Evolutionary conservation across 2,797 vertebrate genomes (phyloP).

Genomic region (Bradypus variegatus): DNA sequence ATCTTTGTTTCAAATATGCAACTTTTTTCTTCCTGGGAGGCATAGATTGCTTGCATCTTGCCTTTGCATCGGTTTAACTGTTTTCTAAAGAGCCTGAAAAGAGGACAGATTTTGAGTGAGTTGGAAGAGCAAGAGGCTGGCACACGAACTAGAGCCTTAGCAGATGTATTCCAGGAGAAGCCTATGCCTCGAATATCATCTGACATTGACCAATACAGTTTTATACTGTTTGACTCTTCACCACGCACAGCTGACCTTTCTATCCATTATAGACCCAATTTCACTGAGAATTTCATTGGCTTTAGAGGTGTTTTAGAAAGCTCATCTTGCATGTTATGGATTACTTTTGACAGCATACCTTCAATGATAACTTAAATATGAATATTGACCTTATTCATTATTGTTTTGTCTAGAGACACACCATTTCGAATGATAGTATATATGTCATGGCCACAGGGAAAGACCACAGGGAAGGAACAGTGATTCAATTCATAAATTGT

Average conservation of each 20-base stretch:
- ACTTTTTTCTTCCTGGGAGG: conserved; percentile 78
- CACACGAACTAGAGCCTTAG: background rate
- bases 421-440: background rate
- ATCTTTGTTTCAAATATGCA: conserved; percentile 79
- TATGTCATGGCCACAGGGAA: background rate
- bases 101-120: background rate
- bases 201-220: background rate
- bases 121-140: background rate
- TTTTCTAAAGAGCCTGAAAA: conserved; percentile 79
- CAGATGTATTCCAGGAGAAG: background rate
- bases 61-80: conserved; percentile 77
- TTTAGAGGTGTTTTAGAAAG: background rate
- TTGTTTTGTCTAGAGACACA: background rate
- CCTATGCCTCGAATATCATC: background rate
- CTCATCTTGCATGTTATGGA: background rate
- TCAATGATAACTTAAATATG: background rate
- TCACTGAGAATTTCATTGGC: background rate
- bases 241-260: background rate
- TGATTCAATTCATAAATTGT: background rate
- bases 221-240: background rate
- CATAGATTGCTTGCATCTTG: conserved; percentile 75
- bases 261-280: background rate
- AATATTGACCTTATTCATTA: background rate
- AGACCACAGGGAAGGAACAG: background rate
- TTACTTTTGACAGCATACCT: background rate